Base-by-base conservation (phyloP, 92 coral and sea anemone species). In the Epizoanthus scotinus region DNA sequence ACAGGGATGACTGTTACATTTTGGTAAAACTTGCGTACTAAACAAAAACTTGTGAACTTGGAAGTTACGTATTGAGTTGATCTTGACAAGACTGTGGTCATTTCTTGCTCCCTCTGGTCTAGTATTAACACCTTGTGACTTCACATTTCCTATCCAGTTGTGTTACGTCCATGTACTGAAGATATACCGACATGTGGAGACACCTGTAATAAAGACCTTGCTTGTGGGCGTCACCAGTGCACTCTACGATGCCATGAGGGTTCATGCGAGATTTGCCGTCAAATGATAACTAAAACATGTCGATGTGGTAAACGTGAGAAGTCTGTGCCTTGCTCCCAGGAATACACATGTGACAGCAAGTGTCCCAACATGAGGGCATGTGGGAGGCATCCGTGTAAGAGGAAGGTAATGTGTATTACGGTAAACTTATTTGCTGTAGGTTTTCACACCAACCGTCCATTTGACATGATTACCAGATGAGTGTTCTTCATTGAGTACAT, bases 291-390 rank as follows among this genome's bases (percentile, higher is more conserved):
- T 15, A 95, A 91, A 81, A 82, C 73, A 34, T 95, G 99, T 75
- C 89, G 96, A 54, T 95, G 99, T 78, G 98, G 98, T 22, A 95
- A 89, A 78, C 89, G 92, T 0, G 91, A 93, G 87, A 95, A 93
- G 69, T 72, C 87, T 52, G 93, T 95, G 8, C 90, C 86, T 57
- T 95, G 99, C 79, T 91, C 92, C 21, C 91, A 87, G 79, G 98
- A 87, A 69, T 95, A 89, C 63, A 69, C 86, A 28, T 95, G 99
- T 61, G 99, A 95, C 14, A 77, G 86, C 44, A 95, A 95, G 50
- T 95, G 99, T 58, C 80, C 78, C 9, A 89, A 89, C 57, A 83
- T 91, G 93, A 91, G 92, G 70, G 93, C 89, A 47, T 95, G 99
- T 74, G 77, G 85, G 70, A 90, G 99, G 19, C 99, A 95, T 82